These are phyloP conservation scores for Pinctada fucata DNA, from an alignment of 2,888 invertebrate genomes.

Conservation along the genomic window DNA sequence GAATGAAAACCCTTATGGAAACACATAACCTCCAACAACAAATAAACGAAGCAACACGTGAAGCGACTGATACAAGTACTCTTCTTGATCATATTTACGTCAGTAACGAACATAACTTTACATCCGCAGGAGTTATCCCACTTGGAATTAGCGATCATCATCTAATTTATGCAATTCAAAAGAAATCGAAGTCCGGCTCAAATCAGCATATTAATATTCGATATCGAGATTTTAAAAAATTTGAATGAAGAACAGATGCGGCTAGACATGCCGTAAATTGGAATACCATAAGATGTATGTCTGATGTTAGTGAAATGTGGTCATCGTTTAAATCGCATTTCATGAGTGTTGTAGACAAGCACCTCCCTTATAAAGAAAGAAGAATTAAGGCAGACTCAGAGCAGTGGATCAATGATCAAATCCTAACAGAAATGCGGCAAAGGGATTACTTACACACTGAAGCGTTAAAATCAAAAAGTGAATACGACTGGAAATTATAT, in stretches of 20 bases:
- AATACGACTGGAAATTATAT: neutral
- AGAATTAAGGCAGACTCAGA: slow-evolving; percentile 15
- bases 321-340: neutral
- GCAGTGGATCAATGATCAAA: slow-evolving; percentile 24
- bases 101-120: neutral
- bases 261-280: neutral
- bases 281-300: neutral
- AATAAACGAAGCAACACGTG: slow-evolving; percentile 15
- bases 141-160: slow-evolving; percentile 24
- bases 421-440: slow-evolving; percentile 14
- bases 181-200: neutral
- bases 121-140: neutral
- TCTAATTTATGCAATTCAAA: slow-evolving; percentile 5
- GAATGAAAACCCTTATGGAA: slow-evolving; percentile 14
- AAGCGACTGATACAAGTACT: too few relatives aligned
- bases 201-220: slow-evolving; percentile 7
- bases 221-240: neutral
- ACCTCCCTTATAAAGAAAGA: slow-evolving; percentile 17
- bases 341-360: slow-evolving; percentile 1
- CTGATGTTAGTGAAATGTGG: neutral
- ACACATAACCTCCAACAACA: slow-evolving; percentile 7
- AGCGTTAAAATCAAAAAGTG: slow-evolving; percentile 10
- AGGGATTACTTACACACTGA: slow-evolving; percentile 6
- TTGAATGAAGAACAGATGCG: neutral
- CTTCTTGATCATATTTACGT: slow-evolving; percentile 25